Evolutionary conservation across 2,797 vertebrate genomes (phyloP), one percentile per base, ranked within the genome.

Genomic region (Hephaestus fuliginosus): DNA sequence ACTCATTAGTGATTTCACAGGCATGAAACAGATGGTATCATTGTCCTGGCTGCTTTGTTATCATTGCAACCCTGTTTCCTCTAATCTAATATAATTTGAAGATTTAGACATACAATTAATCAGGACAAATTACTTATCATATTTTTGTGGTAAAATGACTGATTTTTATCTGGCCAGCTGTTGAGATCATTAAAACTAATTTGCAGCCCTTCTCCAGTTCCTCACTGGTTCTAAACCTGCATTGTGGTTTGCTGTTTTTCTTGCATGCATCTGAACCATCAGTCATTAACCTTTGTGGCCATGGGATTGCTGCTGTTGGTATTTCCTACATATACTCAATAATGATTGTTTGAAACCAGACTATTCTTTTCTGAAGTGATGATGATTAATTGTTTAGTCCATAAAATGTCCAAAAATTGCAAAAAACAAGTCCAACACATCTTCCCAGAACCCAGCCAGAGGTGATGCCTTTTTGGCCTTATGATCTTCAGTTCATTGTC

Each of bases 91-190:
- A 22, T n/a, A 8, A 43, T 51, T 61, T 63, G 12, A 77, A 76
- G 64, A 80, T 0, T 10, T 1, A 10, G 48, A 30, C 18, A 44
- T 44, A 33, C 51, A 58, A 67, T 44, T 2, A 55, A 79, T 58
- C 2, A 2, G 33, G 9, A 1, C 7, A 39, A 28, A 52, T 43
- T n/a, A 12, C 18, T 33, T 43, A 10, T 18, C 10, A 55, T 39
- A 48, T 41, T 52, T 15, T 11, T 41, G 9, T 60, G 36, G 70
- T 46, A 56, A 77, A 71, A 20, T 51, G 14, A 30, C 61, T 72
- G 5, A 48, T 36, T 52, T 28, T 43, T 25, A 70, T 70, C 12
- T 18, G 14, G 12, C 18, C 55, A 70, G 52, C 33, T 74, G 63
- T 49, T 76, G 4, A 48, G 41, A 61, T 58, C 0, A 46, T 1